A percentile compares a stretch with the other conserved stretches of the same genome.
Evolutionary conservation across 2,113 vertebrate genomes (phyloP).

Genomic region (Channa argus): DNA sequence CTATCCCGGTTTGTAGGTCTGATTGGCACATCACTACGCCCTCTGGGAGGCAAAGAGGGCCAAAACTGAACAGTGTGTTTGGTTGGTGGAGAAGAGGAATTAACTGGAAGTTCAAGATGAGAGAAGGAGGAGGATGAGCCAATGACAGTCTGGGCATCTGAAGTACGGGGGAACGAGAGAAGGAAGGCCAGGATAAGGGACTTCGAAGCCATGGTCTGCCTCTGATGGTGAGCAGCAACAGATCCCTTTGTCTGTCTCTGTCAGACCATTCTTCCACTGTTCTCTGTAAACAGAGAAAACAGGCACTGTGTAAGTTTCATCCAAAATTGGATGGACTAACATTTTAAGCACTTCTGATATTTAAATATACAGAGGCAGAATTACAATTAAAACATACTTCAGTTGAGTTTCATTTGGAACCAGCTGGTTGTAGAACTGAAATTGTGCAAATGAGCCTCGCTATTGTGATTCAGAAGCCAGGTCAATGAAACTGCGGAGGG

Average conservation of each 20-base stretch:
- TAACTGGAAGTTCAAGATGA: slow-evolving; percentile 26
- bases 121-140: slow-evolving; percentile 59
- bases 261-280: slow-evolving; percentile 65
- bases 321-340: not conserved
- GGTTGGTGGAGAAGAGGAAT: slow-evolving; percentile 55
- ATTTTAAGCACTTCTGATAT: not conserved
- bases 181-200: slow-evolving; percentile 53
- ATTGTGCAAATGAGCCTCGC: not conserved
- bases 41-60: slow-evolving; percentile 62
- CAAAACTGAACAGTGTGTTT: slow-evolving; percentile 50
- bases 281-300: slow-evolving; percentile 52
- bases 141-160: slow-evolving; percentile 62
- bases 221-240: slow-evolving; percentile 36
- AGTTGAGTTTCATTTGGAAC: not conserved
- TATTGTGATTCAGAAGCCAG: slow-evolving; percentile 45
- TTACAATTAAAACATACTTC: not conserved
- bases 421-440: not conserved
- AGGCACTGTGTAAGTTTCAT: not conserved
- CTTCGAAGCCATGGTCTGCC: slow-evolving; percentile 67
- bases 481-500: slow-evolving; percentile 32
- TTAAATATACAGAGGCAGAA: not conserved
- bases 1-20: slow-evolving; percentile 46
- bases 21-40: slow-evolving; percentile 71
- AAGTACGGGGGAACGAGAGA: slow-evolving; percentile 45
- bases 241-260: slow-evolving; percentile 39